Conservation (phyloP, 2,797 vertebrate species). For the Steatocranus sp. region DNA sequence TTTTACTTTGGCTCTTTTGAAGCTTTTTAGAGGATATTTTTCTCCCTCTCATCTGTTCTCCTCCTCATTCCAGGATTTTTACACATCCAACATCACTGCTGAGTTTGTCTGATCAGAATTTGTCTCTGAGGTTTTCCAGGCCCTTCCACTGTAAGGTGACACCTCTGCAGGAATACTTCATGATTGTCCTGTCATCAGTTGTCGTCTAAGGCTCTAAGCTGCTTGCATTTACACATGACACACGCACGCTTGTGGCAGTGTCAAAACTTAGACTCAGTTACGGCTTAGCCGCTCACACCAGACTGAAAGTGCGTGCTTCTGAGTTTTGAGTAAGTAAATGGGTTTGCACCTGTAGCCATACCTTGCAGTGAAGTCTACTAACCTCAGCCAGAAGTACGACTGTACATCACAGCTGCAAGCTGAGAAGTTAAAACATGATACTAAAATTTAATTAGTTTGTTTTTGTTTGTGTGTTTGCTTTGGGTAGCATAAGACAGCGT, state of each 20-base stretch:
- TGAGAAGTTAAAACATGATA: not conserved
- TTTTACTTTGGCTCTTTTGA: not conserved
- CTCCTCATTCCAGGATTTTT: conserved; percentile 5
- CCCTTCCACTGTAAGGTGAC: conserved; percentile 40
- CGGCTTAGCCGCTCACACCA: not conserved
- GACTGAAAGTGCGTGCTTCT: not conserved
- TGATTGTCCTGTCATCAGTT: conserved; percentile 44
- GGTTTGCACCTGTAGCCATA: not conserved
- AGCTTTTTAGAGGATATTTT: not conserved
- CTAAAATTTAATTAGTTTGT: not conserved
- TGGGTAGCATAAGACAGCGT: not conserved
- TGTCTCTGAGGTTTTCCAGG: not conserved
- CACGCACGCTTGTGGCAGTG: not conserved
- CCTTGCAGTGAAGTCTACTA: not conserved
- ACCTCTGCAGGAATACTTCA: conserved; percentile 9
- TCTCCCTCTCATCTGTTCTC: not conserved
- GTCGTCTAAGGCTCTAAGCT: conserved; percentile 32
- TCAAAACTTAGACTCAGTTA: not conserved
- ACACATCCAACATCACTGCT: not conserved
- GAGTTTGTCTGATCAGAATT: conserved; percentile 20
- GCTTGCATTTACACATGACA: conserved; percentile 4
- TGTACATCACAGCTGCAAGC: not conserved
- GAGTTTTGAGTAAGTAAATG: not conserved
- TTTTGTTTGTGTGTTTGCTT: not conserved
- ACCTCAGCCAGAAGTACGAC: not conserved